phyloP scores from a whole-genome alignment of 2,797 vertebrate species.

The Anguilla anguilla region DNA sequence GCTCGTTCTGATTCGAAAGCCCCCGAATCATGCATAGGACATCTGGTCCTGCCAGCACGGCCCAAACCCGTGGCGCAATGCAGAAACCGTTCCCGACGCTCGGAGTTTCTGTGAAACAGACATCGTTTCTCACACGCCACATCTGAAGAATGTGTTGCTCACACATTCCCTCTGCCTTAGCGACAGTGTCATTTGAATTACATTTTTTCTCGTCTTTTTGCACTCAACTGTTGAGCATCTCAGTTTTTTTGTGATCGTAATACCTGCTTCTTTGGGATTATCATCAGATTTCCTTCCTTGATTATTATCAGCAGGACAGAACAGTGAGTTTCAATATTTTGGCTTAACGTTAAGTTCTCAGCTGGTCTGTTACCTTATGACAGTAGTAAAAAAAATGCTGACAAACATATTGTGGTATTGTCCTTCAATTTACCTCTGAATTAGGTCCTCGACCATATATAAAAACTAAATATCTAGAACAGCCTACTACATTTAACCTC shows the following conservation, averaged over 20 bases:
- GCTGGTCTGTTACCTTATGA: not conserved
- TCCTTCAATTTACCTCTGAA: not conserved
- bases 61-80: not conserved
- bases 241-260: not conserved
- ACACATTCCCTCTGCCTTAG: not conserved
- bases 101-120: not conserved
- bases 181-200: not conserved
- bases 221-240: not conserved
- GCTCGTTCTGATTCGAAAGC: not conserved
- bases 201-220: not conserved
- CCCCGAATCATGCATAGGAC: slow-evolving; percentile 3
- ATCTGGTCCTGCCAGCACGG: not conserved
- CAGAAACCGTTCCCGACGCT: not conserved
- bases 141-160: slow-evolving; percentile 4
- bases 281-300: not conserved
- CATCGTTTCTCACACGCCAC: not conserved
- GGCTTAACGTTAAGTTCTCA: not conserved
- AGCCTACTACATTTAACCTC: slow-evolving; percentile 39
- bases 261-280: not conserved
- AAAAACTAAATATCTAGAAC: slow-evolving; percentile 26
- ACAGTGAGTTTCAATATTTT: not conserved
- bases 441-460: not conserved
- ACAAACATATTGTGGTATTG: not conserved
- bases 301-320: not conserved
- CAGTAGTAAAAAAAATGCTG: not conserved